Percentiles rank a stretch among this genome's conserved stretches.
These are phyloP conservation scores for Epirrhoe alternata DNA, from an alignment of 2,888 invertebrate genomes.

Conservation along the genomic window DNA sequence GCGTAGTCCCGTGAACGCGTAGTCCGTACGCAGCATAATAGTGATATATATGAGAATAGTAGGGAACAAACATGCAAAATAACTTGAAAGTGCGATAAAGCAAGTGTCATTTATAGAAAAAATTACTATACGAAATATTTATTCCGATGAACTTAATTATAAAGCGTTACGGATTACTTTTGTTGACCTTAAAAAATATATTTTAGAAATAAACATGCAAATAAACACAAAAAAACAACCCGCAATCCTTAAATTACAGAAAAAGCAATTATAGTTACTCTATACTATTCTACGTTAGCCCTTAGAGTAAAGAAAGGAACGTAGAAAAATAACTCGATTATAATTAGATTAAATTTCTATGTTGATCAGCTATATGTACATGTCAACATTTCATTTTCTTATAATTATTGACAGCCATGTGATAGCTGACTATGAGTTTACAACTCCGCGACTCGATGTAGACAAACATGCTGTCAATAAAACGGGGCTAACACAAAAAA, in stretches of 20 bases:
- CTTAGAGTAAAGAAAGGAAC: conserved; percentile 72
- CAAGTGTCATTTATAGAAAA: conserved; percentile 70
- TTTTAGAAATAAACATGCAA: conserved; percentile 22
- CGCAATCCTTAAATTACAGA: conserved; percentile 28
- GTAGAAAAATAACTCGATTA: conserved; percentile 84
- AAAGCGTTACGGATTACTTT: conserved; percentile 81
- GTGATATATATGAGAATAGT: conserved; percentile 47
- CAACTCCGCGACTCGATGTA: conserved; percentile 74
- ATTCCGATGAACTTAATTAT: conserved; percentile 83
- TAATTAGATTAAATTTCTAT: conserved; percentile 79
- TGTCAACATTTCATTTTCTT: conserved; percentile 83
- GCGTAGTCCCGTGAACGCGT: too few relatives aligned
- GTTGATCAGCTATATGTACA: conserved; percentile 84
- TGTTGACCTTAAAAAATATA: conserved; percentile 65
- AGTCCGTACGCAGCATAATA: too few relatives aligned
- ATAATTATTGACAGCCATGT: conserved; percentile 85
- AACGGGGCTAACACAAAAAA: conserved; percentile 39
- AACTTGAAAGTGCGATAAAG: conserved; percentile 69
- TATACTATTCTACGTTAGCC: conserved; percentile 53
- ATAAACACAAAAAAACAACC: conserved; percentile 21
- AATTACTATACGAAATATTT: conserved; percentile 78
- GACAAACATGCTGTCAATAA: conserved; percentile 69
- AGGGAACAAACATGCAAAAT: conserved; percentile 49
- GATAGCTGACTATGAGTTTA: conserved; percentile 84
- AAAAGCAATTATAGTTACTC: conserved; percentile 37